Evolutionary conservation across 2,113 vertebrate genomes (phyloP), one percentile per base, ranked within the genome.

Genomic region (Centrocercus urophasianus): DNA sequence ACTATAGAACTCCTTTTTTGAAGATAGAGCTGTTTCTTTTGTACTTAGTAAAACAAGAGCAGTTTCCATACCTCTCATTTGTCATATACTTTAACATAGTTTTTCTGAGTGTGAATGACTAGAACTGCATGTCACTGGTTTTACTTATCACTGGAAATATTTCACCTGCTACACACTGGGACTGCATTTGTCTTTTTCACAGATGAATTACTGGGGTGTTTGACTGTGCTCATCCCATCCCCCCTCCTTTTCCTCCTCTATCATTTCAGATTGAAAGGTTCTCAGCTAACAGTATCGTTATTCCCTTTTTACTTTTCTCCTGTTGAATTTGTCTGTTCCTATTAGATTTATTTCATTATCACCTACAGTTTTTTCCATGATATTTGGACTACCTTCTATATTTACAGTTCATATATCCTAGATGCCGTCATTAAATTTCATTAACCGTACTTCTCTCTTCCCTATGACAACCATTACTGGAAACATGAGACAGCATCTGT

Each of bases 401-500:
- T 59, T 61, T 72, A 38, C 28, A 65, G 65, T 71, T 79, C 20
- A 17, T 82, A 22, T 12, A 30, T 89, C 66, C 77, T 81, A 3
- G 2, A 34, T 87, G 70, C 24, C 52, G 72, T 69, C 38, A 60
- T 63, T 61, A 72, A 72, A 85, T 69, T 91, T 83, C 42, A 72
- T 91, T 89, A 54, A 54, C 52, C 28, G 56, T 30, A 61, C 25
- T 38, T 72, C 34, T 84, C 20, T 87, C 30, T 75, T 89, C 85
- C 85, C 75, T 88, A 13, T 83, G 71, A 72, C 75, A 91, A 65
- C 72, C 34, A 48, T 76, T 88, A 83, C 28, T 70, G 59, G 61
- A 89, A 91, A 67, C 17, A 42, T 36, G 60, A 89, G 84, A 85
- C 25, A 85, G 52, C 67, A 69, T 76, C 79, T 95, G 47, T 76